Percentiles rank a stretch among this genome's conserved stretches.
These are phyloP conservation scores for Phlogophora meticulosa DNA, from an alignment of 2,888 invertebrate genomes.

Conservation along the genomic window DNA sequence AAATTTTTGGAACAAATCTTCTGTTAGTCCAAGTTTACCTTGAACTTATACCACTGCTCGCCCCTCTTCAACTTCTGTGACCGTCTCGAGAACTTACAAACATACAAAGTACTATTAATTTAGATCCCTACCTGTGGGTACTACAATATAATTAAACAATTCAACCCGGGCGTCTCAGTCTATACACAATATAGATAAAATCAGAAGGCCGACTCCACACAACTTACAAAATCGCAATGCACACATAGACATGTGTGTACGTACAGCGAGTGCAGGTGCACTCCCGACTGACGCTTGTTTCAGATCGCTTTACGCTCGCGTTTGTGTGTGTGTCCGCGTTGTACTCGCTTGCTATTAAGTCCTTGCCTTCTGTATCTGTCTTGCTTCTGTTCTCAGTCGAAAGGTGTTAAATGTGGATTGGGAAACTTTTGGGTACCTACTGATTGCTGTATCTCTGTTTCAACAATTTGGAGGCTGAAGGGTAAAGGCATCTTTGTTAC, in stretches of 20 bases:
- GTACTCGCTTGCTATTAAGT: background rate
- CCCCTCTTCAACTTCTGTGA: slow-evolving; percentile 2
- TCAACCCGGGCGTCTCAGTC: slow-evolving; percentile 43
- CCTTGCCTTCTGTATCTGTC: slow-evolving; percentile 1
- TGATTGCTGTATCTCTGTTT: slow-evolving; percentile 62
- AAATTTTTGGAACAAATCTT: too few species aligned
- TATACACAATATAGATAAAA: background rate
- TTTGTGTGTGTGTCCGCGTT: background rate
- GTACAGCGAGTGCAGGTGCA: background rate
- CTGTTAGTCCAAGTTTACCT: background rate
- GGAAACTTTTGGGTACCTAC: slow-evolving; percentile 58
- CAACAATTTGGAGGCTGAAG: slow-evolving; percentile 45
- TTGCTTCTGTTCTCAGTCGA: slow-evolving; percentile 1
- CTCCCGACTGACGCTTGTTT: background rate
- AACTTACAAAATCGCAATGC: background rate
- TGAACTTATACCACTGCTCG: background rate
- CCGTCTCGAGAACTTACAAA: slow-evolving; percentile 14
- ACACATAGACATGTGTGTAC: background rate
- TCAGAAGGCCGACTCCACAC: background rate
- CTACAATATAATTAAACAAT: slow-evolving; percentile 66
- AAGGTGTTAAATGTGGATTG: slow-evolving; percentile 67
- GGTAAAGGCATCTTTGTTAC: slow-evolving; percentile 47
- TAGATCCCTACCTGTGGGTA: slow-evolving; percentile 47
- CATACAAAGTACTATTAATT: slow-evolving; percentile 60
- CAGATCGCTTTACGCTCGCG: accelerated